phyloP scores from a whole-genome alignment of 2,797 vertebrate species.

The Avahi laniger region DNA sequence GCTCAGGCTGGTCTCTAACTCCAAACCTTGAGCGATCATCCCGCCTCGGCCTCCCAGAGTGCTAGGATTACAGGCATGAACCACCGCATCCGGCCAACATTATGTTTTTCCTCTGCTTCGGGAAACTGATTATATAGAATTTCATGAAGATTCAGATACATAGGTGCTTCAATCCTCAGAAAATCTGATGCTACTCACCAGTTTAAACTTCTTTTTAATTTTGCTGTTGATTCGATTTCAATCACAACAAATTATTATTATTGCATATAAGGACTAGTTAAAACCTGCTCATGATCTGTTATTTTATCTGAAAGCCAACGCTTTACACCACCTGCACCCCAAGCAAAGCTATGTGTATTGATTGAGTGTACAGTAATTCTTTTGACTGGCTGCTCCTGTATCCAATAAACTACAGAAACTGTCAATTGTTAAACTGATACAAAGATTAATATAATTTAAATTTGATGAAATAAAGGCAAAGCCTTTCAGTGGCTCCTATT shows the following conservation, averaged over 20 bases:
- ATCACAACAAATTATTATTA: not conserved
- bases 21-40: no score
- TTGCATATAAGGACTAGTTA: slow-evolving; percentile 54
- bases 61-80: no score
- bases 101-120: not conserved
- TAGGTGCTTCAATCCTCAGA: not conserved
- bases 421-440: slow-evolving; percentile 14
- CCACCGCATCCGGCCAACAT: no score
- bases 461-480: not conserved
- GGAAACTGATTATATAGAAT: not conserved
- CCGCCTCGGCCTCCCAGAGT: no score
- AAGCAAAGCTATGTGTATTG: not conserved
- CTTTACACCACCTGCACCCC: not conserved
- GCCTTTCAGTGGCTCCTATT: not conserved
- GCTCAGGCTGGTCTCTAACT: no score
- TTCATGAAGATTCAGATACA: not conserved
- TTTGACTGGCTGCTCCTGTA: not conserved
- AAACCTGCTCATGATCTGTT: slow-evolving; percentile 57
- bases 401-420: not conserved
- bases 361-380: not conserved
- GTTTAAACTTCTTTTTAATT: not conserved
- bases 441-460: not conserved
- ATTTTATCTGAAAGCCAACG: slow-evolving; percentile 65
- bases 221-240: not conserved
- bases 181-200: not conserved